Evolutionary conservation across 2,797 vertebrate genomes (phyloP).

Genomic region (Alfaro cultratus): DNA sequence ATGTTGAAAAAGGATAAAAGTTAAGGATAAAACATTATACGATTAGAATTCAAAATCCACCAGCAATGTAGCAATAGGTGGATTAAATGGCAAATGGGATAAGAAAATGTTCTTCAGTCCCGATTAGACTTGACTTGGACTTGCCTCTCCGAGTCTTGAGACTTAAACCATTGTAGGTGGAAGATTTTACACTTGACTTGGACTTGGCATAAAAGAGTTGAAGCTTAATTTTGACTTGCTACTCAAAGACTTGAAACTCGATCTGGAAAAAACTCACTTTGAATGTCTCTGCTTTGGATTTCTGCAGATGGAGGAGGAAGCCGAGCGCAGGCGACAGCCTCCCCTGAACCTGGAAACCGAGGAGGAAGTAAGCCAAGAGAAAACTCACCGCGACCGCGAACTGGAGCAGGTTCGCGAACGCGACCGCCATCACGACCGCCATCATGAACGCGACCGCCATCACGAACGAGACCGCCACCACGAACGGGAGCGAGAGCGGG

Average conservation of each 20-base stretch:
- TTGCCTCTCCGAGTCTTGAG: not conserved
- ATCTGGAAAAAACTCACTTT: not conserved
- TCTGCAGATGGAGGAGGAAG: constrained; percentile 95
- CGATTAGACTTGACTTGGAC: not conserved
- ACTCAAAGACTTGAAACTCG: not conserved
- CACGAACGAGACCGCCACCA: constrained; percentile 30
- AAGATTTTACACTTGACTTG: not conserved
- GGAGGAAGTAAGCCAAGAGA: constrained; percentile 90
- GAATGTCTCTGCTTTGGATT: constrained; percentile 2
- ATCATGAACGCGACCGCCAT: not conserved
- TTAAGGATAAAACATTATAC: not conserved
- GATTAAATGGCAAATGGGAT: not conserved
- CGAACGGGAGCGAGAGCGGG: constrained; percentile 78
- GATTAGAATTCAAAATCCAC: not conserved
- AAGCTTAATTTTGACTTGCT: not conserved
- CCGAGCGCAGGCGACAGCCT: constrained; percentile 90
- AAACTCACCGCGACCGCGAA: constrained; percentile 71
- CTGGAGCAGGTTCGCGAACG: constrained; percentile 48
- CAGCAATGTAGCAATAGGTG: not conserved
- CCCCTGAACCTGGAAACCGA: constrained; percentile 92
- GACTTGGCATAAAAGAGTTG: not conserved
- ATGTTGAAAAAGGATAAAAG: not conserved
- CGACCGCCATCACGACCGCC: constrained; percentile 72
- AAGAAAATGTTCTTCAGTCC: not conserved
- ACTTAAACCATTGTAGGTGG: not conserved